Conservation (phyloP, 2,888 invertebrate species). For the Scaptodrosophila latifasciaeformis region DNA sequence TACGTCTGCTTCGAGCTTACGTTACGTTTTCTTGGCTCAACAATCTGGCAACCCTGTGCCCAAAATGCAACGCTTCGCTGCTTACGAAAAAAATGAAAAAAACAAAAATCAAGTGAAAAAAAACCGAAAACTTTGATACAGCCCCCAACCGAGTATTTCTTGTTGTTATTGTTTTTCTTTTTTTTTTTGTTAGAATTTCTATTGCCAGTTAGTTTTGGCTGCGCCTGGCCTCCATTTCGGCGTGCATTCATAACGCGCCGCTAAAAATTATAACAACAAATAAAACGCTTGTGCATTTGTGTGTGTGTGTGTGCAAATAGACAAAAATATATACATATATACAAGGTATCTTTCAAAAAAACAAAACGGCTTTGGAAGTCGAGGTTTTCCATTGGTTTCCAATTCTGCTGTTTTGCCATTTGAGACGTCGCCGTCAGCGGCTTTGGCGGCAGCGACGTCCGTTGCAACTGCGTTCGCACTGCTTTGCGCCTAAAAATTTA, state of each 20-base stretch:
- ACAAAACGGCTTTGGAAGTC: constrained; percentile 42
- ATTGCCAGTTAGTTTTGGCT: constrained; percentile 61
- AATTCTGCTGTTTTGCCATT: constrained; percentile 58
- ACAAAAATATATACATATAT: too few species aligned
- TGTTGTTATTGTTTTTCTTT: background rate
- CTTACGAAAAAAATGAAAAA: constrained; percentile 43
- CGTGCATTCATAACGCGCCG: constrained; percentile 60
- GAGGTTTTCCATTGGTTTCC: constrained; percentile 67
- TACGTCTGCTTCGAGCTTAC: constrained; percentile 41
- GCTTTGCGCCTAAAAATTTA: constrained; percentile 65
- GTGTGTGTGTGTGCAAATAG: background rate
- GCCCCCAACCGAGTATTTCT: background rate
- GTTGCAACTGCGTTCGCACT: constrained; percentile 15
- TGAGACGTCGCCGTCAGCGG: constrained; percentile 43
- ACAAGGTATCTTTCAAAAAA: too few species aligned
- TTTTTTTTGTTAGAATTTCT: constrained; percentile 34
- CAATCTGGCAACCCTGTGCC: constrained; percentile 58
- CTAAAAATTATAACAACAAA: background rate
- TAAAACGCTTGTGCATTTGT: background rate
- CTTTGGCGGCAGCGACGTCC: background rate
- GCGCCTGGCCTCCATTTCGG: constrained; percentile 67
- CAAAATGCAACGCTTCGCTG: constrained; percentile 66
- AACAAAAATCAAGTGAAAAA: constrained; percentile 12
- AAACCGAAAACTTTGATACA: constrained; percentile 10
- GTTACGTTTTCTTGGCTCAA: background rate